Evolutionary conservation across 2,797 vertebrate species (phyloP).

Genomic region (Simalia tracyae): DNA sequence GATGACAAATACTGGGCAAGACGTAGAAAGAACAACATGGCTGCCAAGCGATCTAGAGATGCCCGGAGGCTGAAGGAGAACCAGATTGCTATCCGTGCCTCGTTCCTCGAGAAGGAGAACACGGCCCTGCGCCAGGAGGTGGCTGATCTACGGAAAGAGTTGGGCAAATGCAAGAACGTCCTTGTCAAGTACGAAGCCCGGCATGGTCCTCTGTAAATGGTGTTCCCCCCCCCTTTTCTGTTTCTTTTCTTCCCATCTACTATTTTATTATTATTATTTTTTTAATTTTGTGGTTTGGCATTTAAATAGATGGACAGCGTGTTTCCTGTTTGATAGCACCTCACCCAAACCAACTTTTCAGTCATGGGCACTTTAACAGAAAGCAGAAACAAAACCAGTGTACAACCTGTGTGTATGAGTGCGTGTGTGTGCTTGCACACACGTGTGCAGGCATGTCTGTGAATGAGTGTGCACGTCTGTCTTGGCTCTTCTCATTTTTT

Average conservation of each 20-base stretch:
- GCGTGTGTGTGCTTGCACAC: conserved; percentile 1
- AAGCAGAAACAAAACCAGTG: conserved; percentile 71
- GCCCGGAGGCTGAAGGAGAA: conserved; percentile 96
- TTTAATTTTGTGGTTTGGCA: conserved; percentile 53
- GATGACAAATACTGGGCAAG: conserved; percentile 96
- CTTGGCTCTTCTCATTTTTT: conserved; percentile 67
- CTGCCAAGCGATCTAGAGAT: conserved; percentile 92
- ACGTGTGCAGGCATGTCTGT: neutral
- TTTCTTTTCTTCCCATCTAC: neutral
- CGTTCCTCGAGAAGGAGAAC: conserved; percentile 98
- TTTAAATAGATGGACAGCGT: conserved; percentile 78
- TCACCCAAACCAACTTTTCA: conserved; percentile 72
- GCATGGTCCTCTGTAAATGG: conserved; percentile 86
- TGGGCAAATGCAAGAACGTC: conserved; percentile 94
- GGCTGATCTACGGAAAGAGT: conserved; percentile 91
- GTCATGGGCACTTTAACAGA: conserved; percentile 82
- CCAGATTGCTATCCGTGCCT: conserved; percentile 96
- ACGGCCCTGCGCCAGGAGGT: conserved; percentile 89
- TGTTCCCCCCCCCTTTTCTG: rapidly evolving
- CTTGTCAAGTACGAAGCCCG: conserved; percentile 91
- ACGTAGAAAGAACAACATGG: conserved; percentile 98
- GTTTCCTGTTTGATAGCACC: conserved; percentile 77
- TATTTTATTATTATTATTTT: neutral
- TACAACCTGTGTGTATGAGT: conserved; percentile 33
- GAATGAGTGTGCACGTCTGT: conserved; percentile 30